These are phyloP conservation scores for Heliconius aoede DNA, from an alignment of 2,888 invertebrate genomes.

Conservation along the genomic window DNA sequence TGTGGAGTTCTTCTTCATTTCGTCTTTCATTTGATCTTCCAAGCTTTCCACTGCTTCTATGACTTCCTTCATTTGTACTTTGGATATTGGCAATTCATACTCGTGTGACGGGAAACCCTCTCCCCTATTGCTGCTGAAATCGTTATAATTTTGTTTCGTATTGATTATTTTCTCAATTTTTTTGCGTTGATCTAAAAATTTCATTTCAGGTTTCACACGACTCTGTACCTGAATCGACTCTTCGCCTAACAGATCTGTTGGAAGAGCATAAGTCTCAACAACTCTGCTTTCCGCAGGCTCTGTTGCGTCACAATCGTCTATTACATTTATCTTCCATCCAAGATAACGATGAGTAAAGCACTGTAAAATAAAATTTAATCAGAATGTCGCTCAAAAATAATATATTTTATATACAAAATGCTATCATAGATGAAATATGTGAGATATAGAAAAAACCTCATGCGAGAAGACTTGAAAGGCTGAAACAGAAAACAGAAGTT, in stretches of 20 bases:
- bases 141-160: slow-evolving; percentile 78
- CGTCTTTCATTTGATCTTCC: slow-evolving; percentile 69
- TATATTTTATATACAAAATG: slow-evolving; percentile 27
- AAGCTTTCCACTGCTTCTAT: slow-evolving; percentile 75
- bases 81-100: slow-evolving; percentile 76
- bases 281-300: slow-evolving; percentile 82
- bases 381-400: slow-evolving; percentile 45
- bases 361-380: slow-evolving; percentile 76
- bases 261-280: slow-evolving; percentile 70
- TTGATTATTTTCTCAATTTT: slow-evolving; percentile 77
- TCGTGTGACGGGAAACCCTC: slow-evolving; percentile 67
- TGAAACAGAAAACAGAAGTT: slow-evolving; percentile 82
- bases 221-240: slow-evolving; percentile 87
- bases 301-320: slow-evolving; percentile 89
- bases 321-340: slow-evolving; percentile 97
- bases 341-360: slow-evolving; percentile 96
- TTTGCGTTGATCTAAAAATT: slow-evolving; percentile 76
- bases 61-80: slow-evolving; percentile 74
- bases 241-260: slow-evolving; percentile 69
- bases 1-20: slow-evolving; percentile 59
- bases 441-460: slow-evolving; percentile 65
- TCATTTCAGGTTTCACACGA: slow-evolving; percentile 84
- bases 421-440: slow-evolving; percentile 62
- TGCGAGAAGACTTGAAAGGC: slow-evolving; percentile 81
- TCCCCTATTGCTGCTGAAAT: slow-evolving; percentile 76